A percentile compares a stretch with the other conserved stretches of the same genome.
Conservation (phyloP, 1,140 invertebrate species). For the Sinonovacula constricta region DNA sequence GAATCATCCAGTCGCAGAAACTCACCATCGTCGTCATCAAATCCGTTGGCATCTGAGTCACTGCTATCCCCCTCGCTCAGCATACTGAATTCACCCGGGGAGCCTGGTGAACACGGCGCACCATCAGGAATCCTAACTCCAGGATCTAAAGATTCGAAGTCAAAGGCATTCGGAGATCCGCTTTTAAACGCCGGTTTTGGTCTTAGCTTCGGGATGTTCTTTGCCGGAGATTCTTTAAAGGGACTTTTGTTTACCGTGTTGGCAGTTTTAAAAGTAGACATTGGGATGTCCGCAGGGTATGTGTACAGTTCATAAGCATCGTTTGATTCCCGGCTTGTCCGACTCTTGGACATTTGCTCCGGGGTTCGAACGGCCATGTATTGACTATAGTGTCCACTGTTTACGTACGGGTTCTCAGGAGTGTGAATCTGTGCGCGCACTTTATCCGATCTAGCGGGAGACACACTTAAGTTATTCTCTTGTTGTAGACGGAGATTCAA, state of each 20-base stretch:
- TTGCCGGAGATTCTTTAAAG: slow-evolving; percentile 27
- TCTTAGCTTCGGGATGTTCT: slow-evolving; percentile 17
- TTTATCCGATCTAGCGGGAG: slow-evolving; percentile 16
- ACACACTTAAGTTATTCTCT: slow-evolving; percentile 41
- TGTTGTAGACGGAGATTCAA: slow-evolving; percentile 6
- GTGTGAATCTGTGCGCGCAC: slow-evolving; percentile 29
- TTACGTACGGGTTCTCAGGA: slow-evolving; percentile 30
- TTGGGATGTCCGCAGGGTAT: slow-evolving; percentile 42
- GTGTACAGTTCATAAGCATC: slow-evolving; percentile 49
- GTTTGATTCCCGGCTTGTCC: slow-evolving; percentile 36
- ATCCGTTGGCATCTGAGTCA: not conserved
- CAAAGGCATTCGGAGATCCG: slow-evolving; percentile 40
- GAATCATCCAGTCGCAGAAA: slow-evolving; percentile 29
- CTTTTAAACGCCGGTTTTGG: slow-evolving; percentile 40
- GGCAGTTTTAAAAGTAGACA: slow-evolving; percentile 39
- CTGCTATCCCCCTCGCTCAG: slow-evolving; percentile 31
- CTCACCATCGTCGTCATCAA: slow-evolving; percentile 2
- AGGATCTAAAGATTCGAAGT: slow-evolving; percentile 28
- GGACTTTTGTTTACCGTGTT: slow-evolving; percentile 23
- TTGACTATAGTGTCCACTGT: slow-evolving; percentile 23
- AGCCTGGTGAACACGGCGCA: slow-evolving; percentile 10
- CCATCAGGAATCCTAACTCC: not conserved
- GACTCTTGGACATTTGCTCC: not conserved
- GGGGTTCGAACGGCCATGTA: slow-evolving; percentile 26
- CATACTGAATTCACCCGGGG: slow-evolving; percentile 47